These are phyloP conservation scores for Caligus rogercresseyi DNA, from an alignment of 1,140 invertebrate species.

Conservation along the genomic window DNA sequence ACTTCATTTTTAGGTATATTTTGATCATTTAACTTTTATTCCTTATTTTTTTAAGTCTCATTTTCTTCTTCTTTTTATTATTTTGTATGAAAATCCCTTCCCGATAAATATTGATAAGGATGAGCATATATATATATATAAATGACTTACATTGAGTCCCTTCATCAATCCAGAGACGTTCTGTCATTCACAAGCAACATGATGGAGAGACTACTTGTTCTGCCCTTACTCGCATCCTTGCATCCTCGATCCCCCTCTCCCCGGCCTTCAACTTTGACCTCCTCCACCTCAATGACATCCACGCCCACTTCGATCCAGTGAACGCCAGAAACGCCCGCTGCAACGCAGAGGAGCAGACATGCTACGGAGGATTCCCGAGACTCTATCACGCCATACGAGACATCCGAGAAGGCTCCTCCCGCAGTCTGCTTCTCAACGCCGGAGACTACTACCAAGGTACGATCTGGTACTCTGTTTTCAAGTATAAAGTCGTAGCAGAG, in stretches of 20 bases:
- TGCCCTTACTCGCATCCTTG: no score
- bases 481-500: conserved; percentile 49
- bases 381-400: conserved; percentile 34
- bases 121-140: not conserved
- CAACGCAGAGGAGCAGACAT: conserved; percentile 33
- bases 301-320: conserved; percentile 58
- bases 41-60: no score
- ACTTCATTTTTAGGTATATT: no score
- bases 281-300: conserved; percentile 77
- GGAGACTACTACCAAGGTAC: conserved; percentile 79
- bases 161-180: no score
- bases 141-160: not conserved
- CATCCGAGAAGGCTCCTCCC: conserved; percentile 32
- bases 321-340: conserved; percentile 45
- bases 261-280: conserved; percentile 52
- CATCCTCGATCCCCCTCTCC: no score
- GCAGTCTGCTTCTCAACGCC: conserved; percentile 56
- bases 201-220: no score
- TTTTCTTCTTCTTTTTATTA: no score
- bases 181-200: no score
- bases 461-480: conserved; percentile 56
- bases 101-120: not conserved
- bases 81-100: no score
- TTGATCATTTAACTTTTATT: no score
- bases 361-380: conserved; percentile 62